Base-by-base conservation (phyloP, 2,797 vertebrate species). In the Amblyraja radiata region DNA sequence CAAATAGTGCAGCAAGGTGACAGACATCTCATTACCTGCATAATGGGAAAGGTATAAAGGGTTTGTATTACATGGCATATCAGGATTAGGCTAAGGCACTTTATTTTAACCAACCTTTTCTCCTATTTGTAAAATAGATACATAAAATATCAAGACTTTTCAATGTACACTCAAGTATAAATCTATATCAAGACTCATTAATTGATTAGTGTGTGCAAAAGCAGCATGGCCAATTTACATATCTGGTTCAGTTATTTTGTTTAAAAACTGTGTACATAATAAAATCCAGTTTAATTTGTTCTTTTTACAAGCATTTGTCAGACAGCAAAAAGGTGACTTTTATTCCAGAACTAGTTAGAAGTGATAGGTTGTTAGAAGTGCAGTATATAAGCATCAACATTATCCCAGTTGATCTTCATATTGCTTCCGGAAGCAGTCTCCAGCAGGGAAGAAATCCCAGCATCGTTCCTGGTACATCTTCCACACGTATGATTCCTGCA, bases 391-490 rank as follows among this genome's bases (percentile, higher is more conserved):
- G 46, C 73, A 39, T 39, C 46, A 21, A 10, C 32, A 18, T 21
- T 96, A 98, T 96, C 97, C 95, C 0, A 99, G 97, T 96, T 98
- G 98, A 95, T 99, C 98, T 95, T 99, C 98, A 88, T 99, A 99
- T 93, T 98, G 98, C 95, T 99, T 99, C 94, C 98, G 96, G 96
- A 99, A 99, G 95, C 98, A 99, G 95, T 99, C 98, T 0, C 98
- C 98, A 11, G 98, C 98, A 0, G 98, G 98, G 96, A 97, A 99
- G 97, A 99, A 99, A 94, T 99, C 98, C 98, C 98, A 99, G 94
- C 97, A 98, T 92, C 98, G 96, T 92, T 98, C 98, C 94, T 98
- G 97, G 95, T 99, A 99, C 98, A 98, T 97, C 96, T 99, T 99
- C 98, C 98, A 99, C 93, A 99, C 98, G 0, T 99, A 99, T 0